These are phyloP conservation scores for Poeciliopsis occidentalis DNA, from an alignment of 2,113 vertebrate species.

Conservation along the genomic window DNA sequence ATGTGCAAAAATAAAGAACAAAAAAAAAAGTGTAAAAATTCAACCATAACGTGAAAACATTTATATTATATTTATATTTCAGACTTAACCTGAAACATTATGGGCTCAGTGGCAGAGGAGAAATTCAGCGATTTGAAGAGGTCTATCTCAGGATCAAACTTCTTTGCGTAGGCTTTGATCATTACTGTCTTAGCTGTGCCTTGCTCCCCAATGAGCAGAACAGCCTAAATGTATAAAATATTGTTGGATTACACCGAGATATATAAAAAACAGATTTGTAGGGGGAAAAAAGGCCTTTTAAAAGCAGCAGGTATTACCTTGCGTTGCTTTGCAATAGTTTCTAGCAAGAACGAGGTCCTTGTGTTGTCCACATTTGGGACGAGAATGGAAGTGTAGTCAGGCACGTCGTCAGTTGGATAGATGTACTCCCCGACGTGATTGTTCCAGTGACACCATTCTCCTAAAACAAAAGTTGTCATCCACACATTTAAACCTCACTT, in stretches of 20 bases:
- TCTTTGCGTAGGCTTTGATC: slow-evolving; percentile 87
- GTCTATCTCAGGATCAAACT: slow-evolving; percentile 86
- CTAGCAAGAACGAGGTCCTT: slow-evolving; percentile 86
- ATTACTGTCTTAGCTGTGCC: slow-evolving; percentile 92
- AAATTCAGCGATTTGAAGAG: slow-evolving; percentile 86
- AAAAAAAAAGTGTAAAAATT: background rate
- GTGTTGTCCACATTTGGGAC: slow-evolving; percentile 91
- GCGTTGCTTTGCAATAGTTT: slow-evolving; percentile 86
- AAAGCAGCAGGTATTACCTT: slow-evolving; percentile 76
- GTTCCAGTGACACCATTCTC: slow-evolving; percentile 87
- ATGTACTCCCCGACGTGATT: slow-evolving; percentile 79
- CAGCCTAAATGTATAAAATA: slow-evolving; percentile 73
- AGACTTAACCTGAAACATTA: slow-evolving; percentile 88
- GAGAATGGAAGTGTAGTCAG: slow-evolving; percentile 86
- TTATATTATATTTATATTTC: too few relatives aligned
- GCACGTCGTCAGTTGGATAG: slow-evolving; percentile 80
- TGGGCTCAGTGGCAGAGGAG: slow-evolving; percentile 89
- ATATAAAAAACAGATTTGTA: background rate
- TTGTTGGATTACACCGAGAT: background rate
- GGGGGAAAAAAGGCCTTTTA: background rate
- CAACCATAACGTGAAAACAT: slow-evolving; percentile 18
- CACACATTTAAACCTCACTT: background rate
- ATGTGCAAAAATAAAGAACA: background rate
- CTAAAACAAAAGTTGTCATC: slow-evolving; percentile 58
- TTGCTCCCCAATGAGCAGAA: slow-evolving; percentile 90